phyloP scores from a whole-genome alignment of 2,797 vertebrate genomes.

The Gallinago solitaria region DNA sequence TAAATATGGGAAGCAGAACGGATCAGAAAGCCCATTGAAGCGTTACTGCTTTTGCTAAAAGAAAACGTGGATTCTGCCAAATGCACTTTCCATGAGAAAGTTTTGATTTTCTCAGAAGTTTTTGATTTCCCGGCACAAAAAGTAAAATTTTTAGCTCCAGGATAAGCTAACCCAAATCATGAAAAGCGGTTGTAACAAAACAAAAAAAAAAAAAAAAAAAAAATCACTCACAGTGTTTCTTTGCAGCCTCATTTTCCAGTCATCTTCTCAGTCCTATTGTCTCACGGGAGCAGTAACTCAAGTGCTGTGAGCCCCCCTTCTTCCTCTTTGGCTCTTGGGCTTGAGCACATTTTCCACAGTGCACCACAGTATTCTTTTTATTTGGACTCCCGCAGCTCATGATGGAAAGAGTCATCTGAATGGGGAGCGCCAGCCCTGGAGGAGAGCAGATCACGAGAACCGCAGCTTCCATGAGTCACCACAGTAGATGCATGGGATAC shows the following conservation, averaged over 20 bases:
- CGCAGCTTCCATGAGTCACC: conserved; percentile 54
- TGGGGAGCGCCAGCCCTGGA: conserved; percentile 21
- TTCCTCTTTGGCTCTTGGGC: conserved; percentile 49
- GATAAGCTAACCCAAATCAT: neutral
- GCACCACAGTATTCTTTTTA: conserved; percentile 53
- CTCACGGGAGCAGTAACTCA: conserved; percentile 50
- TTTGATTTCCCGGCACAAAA: neutral
- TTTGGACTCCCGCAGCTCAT: conserved; percentile 41
- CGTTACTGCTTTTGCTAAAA: neutral
- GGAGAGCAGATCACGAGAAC: conserved; percentile 48
- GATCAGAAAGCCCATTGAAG: neutral
- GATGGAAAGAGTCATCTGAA: conserved; percentile 54
- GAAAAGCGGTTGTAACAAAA: neutral
- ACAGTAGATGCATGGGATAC: neutral
- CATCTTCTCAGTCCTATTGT: conserved; percentile 32
- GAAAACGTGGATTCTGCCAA: conserved; percentile 17
- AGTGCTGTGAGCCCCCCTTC: conserved; percentile 21
- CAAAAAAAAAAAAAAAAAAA: neutral
- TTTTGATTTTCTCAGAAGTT: conserved; percentile 23
- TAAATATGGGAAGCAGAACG: conserved; percentile 13
- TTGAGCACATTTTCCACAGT: conserved; percentile 52
- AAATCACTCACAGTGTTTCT: neutral
- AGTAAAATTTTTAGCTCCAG: neutral
- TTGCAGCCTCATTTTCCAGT: conserved; percentile 46
- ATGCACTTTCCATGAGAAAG: neutral